phyloP scores from a whole-genome alignment of 2,797 vertebrate species.

The Phrynocephalus vlangalii region DNA sequence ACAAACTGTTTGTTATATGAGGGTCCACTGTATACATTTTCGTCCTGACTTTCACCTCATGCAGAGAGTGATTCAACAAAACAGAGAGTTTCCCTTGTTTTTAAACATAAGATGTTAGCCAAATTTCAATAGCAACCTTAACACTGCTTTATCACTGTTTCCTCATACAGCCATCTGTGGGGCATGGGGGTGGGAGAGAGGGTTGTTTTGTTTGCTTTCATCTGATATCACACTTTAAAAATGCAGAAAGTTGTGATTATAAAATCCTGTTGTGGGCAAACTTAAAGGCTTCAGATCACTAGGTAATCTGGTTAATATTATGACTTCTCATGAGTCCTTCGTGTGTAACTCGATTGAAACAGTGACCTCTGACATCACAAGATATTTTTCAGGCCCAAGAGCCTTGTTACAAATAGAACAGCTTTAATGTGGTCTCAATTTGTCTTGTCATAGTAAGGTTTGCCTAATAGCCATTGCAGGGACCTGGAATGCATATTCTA shows the following conservation, averaged over 20 bases:
- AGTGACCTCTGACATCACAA: slow-evolving; percentile 3
- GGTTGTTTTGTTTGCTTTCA: background rate
- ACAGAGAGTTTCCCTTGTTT: background rate
- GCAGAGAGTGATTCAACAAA: background rate
- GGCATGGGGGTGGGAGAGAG: background rate
- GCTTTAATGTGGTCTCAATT: slow-evolving; percentile 1
- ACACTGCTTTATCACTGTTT: background rate
- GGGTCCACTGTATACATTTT: too few species aligned
- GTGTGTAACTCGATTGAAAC: slow-evolving; percentile 11
- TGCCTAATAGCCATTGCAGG: background rate
- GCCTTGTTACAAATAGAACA: background rate
- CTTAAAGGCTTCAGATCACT: background rate
- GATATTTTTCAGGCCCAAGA: slow-evolving; percentile 1
- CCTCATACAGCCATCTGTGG: background rate
- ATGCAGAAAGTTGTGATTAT: background rate
- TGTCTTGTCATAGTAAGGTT: slow-evolving; percentile 20
- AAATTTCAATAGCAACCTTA: background rate
- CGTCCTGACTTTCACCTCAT: too few species aligned
- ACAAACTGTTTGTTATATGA: too few species aligned
- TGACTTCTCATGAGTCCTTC: background rate
- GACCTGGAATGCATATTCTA: slow-evolving; percentile 17
- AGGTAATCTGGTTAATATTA: slow-evolving; percentile 24
- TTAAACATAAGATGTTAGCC: background rate
- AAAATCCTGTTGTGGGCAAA: background rate
- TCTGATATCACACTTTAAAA: background rate